Percentiles rank a stretch among this genome's conserved stretches.
Evolutionary conservation across 2,113 vertebrate species (phyloP).

Genomic region (Columbina picui): DNA sequence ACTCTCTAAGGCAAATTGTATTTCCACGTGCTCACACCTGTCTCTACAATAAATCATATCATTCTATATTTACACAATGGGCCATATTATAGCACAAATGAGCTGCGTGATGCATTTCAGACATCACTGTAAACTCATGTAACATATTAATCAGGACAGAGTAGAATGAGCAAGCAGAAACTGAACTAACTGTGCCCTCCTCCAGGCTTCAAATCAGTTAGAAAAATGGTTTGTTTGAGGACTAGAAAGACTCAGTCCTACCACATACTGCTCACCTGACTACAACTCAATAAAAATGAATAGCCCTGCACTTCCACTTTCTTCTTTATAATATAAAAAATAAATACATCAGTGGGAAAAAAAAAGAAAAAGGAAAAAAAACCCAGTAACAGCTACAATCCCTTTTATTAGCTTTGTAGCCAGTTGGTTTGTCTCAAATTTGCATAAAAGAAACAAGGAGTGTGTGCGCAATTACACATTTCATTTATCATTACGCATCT

Average conservation of each 20-base stretch:
- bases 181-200: neutral
- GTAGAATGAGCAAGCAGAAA: neutral
- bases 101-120: neutral
- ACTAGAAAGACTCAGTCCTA: neutral
- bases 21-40: neutral
- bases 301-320: neutral
- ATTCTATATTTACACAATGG: neutral
- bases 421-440: neutral
- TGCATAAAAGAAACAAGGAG: fast-evolving
- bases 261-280: neutral
- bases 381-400: neutral
- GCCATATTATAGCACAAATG: neutral
- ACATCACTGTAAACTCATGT: neutral
- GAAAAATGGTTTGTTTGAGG: neutral
- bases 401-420: neutral
- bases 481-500: neutral
- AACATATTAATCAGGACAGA: neutral
- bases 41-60: slow-evolving; percentile 18
- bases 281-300: neutral
- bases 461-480: neutral
- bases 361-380: no score
- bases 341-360: neutral
- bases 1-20: neutral
- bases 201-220: neutral
- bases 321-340: neutral